A percentile compares a stretch with the other conserved stretches of the same genome.
Evolutionary conservation across 2,888 invertebrate species (phyloP).

Genomic region (Branchipolynoe longqiensis): DNA sequence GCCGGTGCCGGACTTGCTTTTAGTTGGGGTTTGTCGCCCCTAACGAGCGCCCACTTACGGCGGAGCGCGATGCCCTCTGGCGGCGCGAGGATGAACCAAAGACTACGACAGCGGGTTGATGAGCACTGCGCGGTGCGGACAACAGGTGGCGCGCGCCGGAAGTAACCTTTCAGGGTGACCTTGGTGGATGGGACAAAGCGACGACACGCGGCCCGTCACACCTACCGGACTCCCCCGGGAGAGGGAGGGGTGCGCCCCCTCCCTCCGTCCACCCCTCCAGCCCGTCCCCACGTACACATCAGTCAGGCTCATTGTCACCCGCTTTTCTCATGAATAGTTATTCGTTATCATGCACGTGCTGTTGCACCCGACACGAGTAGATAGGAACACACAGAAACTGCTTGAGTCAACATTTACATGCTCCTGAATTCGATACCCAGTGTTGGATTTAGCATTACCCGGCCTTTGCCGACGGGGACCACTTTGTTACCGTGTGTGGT

Average conservation of each 20-base stretch:
- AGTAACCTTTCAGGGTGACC: constrained; percentile 13
- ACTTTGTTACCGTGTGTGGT: too few species aligned
- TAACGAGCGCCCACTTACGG: constrained; percentile 31
- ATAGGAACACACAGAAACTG: too few species aligned
- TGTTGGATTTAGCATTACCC: too few species aligned
- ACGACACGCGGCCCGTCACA: not conserved
- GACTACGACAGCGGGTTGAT: constrained; percentile 2
- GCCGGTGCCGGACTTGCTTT: not conserved
- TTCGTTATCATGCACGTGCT: not conserved
- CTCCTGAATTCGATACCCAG: too few species aligned
- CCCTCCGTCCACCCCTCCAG: not conserved
- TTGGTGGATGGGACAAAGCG: constrained; percentile 1
- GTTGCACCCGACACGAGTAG: not conserved
- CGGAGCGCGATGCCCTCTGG: constrained; percentile 6
- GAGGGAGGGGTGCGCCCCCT: not conserved
- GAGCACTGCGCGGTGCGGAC: not conserved
- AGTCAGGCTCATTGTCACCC: not conserved
- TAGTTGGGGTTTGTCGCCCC: not conserved
- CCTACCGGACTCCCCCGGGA: constrained; percentile 18
- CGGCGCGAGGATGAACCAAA: not conserved
- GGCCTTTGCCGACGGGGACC: too few species aligned
- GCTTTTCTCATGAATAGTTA: not conserved
- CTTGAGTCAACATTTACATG: too few species aligned
- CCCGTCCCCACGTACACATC: not conserved
- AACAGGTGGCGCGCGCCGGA: constrained; percentile 39